Evolutionary conservation across 2,797 vertebrate genomes (phyloP).

Genomic region (Pogoniulus pusillus): DNA sequence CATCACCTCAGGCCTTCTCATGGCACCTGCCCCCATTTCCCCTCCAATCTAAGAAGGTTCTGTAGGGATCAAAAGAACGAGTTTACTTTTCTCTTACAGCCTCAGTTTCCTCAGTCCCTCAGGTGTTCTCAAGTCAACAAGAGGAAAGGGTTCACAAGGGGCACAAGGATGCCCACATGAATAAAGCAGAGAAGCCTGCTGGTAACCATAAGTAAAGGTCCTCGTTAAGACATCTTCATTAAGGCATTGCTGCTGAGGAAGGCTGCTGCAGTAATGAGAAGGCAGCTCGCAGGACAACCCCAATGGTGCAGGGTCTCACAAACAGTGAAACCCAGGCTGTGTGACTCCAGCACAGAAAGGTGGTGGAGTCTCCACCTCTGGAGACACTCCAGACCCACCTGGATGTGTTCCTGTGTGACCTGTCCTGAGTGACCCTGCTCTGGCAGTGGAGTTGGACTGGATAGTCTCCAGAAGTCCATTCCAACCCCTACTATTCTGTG

Average conservation of each 20-base stretch:
- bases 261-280: background rate
- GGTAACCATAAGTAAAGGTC: background rate
- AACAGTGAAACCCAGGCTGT: background rate
- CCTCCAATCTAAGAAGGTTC: background rate
- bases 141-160: background rate
- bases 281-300: background rate
- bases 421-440: too few relatives aligned
- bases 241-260: background rate
- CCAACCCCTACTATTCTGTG: too few relatives aligned
- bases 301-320: background rate
- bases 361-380: too few relatives aligned
- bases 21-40: background rate
- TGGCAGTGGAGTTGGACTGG: too few relatives aligned
- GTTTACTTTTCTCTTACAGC: background rate
- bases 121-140: background rate
- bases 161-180: fast-evolving
- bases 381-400: too few relatives aligned
- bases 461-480: too few relatives aligned
- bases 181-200: background rate
- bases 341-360: too few relatives aligned
- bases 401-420: too few relatives aligned
- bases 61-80: fast-evolving
- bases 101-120: background rate
- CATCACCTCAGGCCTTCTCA: fast-evolving
- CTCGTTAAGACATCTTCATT: background rate